These are phyloP conservation scores for Pempheris klunzingeri DNA, from an alignment of 2,797 vertebrate species.

Conservation along the genomic window DNA sequence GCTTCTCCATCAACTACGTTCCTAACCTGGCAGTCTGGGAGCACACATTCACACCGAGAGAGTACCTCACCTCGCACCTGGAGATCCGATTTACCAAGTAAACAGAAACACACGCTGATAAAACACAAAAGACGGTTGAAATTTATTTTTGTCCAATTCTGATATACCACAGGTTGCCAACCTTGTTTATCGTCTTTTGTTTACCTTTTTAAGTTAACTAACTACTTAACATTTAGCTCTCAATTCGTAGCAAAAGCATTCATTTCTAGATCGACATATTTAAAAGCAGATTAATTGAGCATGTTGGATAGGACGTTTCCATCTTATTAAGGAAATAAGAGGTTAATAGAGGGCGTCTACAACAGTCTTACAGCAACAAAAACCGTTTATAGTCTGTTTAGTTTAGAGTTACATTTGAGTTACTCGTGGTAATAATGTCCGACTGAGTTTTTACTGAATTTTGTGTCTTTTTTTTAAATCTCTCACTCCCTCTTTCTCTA, in stretches of 20 bases:
- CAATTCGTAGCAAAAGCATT: neutral
- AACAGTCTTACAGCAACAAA: neutral
- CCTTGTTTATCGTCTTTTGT: neutral
- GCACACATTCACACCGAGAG: conserved; percentile 97
- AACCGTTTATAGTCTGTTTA: no score
- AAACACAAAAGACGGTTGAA: neutral
- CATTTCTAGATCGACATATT: neutral
- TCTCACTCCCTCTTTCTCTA: conserved; percentile 2
- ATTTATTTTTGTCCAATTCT: neutral
- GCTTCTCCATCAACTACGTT: conserved; percentile 99
- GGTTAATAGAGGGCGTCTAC: neutral
- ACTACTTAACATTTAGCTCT: neutral
- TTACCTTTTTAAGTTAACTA: neutral
- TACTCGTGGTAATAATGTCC: neutral
- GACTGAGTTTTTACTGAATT: neutral
- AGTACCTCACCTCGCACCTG: conserved; percentile 98
- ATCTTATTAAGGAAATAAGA: neutral
- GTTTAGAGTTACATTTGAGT: neutral
- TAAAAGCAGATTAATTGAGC: neutral
- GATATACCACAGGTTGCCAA: neutral
- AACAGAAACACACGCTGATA: conserved; percentile 36
- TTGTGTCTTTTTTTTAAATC: no score
- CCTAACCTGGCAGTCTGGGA: conserved; percentile 99
- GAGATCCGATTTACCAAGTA: conserved; percentile 99
- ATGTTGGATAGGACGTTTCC: neutral